Conservation (phyloP, 2,113 vertebrate species). For the Ailurus styani region DNA sequence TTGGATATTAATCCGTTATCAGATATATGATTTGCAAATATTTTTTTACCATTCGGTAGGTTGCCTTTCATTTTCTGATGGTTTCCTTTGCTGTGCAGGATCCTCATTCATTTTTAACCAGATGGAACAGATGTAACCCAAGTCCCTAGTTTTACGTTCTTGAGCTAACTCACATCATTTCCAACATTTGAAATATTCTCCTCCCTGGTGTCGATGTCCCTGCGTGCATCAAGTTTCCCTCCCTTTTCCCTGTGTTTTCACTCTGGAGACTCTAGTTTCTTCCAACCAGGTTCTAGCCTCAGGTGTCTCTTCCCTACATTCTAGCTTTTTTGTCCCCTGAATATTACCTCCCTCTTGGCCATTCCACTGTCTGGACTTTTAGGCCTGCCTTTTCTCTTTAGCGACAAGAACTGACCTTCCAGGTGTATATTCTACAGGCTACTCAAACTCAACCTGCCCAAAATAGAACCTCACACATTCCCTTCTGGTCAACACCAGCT, state of each 20-base stretch:
- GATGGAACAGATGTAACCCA: not conserved
- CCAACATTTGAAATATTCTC: not conserved
- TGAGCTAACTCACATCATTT: not conserved
- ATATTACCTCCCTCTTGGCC: not conserved
- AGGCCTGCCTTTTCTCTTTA: not conserved
- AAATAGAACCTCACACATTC: not conserved
- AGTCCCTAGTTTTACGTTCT: not conserved
- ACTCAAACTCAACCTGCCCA: not conserved
- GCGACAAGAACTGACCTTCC: not conserved
- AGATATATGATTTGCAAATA: not conserved
- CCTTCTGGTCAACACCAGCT: not conserved
- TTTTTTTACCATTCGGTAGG: not conserved
- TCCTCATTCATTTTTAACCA: not conserved
- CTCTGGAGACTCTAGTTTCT: not conserved
- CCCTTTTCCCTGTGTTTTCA: not conserved
- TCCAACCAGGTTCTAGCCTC: not conserved
- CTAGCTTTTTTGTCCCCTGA: not conserved
- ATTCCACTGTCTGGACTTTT: not conserved
- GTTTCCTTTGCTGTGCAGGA: not conserved
- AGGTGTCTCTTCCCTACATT: not conserved
- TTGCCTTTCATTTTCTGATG: not conserved
- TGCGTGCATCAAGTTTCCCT: fast-evolving
- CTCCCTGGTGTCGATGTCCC: too few relatives aligned
- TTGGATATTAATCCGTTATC: not conserved
- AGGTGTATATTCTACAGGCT: not conserved